These are phyloP conservation scores for Parapsyche elsis DNA, from an alignment of 1,140 invertebrate species.

Conservation along the genomic window DNA sequence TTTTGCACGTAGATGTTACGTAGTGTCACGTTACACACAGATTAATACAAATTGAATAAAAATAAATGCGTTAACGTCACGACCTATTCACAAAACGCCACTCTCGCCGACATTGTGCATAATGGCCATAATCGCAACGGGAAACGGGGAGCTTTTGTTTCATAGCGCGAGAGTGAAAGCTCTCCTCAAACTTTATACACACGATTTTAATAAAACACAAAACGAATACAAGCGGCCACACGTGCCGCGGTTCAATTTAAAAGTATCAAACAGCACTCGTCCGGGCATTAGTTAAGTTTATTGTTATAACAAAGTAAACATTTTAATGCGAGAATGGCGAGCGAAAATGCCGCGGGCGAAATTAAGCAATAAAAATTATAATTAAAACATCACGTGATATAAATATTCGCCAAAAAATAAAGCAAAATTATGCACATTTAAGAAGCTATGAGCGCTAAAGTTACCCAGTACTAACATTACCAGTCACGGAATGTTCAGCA, in stretches of 20 bases:
- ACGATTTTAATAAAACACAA: neutral
- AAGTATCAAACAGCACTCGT: neutral
- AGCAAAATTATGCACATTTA: constrained; percentile 15
- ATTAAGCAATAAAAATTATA: neutral
- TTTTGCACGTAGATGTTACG: neutral
- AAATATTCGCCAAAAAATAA: neutral
- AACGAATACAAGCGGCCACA: neutral
- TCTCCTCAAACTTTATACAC: neutral
- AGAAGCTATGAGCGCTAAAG: constrained; percentile 35
- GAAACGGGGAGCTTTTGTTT: neutral
- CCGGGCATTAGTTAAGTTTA: neutral
- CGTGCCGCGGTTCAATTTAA: neutral
- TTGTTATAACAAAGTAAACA: constrained; percentile 8
- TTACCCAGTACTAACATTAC: constrained; percentile 39
- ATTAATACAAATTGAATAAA: constrained; percentile 7
- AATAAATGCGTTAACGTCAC: neutral
- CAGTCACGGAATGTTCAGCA: constrained; percentile 51
- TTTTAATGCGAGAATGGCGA: neutral
- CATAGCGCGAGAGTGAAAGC: neutral
- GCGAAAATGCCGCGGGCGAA: neutral
- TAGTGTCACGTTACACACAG: neutral
- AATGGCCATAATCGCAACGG: neutral
- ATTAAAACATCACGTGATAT: neutral
- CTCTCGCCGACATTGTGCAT: neutral
- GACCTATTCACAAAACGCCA: neutral